These are phyloP conservation scores for Noctua comes DNA, from an alignment of 2,888 invertebrate species.

Conservation along the genomic window DNA sequence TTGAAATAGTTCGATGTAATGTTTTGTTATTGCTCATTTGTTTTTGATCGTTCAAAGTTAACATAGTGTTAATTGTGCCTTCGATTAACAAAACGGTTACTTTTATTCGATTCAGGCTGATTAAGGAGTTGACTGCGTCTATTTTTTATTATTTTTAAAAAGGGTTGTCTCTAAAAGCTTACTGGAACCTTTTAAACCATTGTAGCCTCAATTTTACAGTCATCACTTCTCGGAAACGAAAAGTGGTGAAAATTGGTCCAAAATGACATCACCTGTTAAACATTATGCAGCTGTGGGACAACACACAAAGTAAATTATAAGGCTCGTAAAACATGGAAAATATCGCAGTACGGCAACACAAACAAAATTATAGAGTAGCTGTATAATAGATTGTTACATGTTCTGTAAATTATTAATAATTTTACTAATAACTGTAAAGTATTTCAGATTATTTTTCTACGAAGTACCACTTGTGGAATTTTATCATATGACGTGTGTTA, in stretches of 20 bases:
- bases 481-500: background rate
- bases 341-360: background rate
- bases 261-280: background rate
- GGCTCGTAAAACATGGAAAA: background rate
- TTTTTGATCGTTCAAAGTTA: slow-evolving; percentile 42
- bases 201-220: background rate
- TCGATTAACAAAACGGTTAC: slow-evolving; percentile 21
- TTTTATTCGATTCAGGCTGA: slow-evolving; percentile 10
- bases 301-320: background rate
- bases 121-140: slow-evolving; percentile 3
- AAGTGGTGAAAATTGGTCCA: background rate
- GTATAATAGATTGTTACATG: background rate
- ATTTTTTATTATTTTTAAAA: slow-evolving; percentile 1
- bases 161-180: background rate
- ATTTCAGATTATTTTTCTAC: no score
- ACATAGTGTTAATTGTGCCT: slow-evolving; percentile 20
- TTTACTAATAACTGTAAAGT: no score
- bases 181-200: background rate
- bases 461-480: background rate
- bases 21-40: slow-evolving; percentile 48
- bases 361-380: slow-evolving; percentile 8
- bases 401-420: slow-evolving; percentile 11
- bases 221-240: background rate
- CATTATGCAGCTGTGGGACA: background rate
- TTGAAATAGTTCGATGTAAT: slow-evolving; percentile 44